Evolutionary conservation across 2,113 vertebrate species (phyloP).

Genomic region (Empidonax alnorum): DNA sequence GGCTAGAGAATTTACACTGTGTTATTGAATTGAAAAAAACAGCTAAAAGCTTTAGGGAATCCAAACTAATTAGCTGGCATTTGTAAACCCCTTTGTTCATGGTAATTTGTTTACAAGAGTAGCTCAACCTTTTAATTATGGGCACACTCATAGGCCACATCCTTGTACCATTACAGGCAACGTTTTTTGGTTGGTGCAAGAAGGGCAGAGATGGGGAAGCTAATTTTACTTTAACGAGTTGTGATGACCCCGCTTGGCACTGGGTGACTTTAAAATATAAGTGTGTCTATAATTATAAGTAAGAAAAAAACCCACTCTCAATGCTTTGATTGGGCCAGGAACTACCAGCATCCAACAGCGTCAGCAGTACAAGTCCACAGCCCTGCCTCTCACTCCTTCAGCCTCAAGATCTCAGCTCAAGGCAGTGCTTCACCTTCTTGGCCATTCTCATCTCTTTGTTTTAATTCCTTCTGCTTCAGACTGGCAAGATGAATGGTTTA

Average conservation of each 20-base stretch:
- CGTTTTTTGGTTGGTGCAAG: constrained; percentile 14
- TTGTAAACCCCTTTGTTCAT: constrained; percentile 86
- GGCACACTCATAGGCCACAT: constrained; percentile 68
- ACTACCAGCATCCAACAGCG: background rate
- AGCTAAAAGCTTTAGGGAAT: constrained; percentile 82
- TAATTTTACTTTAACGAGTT: constrained; percentile 65
- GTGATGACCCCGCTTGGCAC: background rate
- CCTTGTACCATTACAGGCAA: constrained; percentile 35
- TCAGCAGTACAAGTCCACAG: background rate
- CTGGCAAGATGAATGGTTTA: background rate
- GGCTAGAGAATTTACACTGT: constrained; percentile 77
- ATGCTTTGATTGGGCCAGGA: background rate
- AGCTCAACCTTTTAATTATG: constrained; percentile 86
- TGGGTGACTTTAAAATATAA: constrained; percentile 50
- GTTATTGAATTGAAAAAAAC: constrained; percentile 84
- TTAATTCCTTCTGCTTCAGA: background rate
- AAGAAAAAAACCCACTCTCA: background rate
- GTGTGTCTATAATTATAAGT: constrained; percentile 54
- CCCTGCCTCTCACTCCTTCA: background rate
- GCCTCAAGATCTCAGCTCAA: background rate
- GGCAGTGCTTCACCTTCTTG: background rate
- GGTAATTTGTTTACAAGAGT: constrained; percentile 87
- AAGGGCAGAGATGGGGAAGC: constrained; percentile 12
- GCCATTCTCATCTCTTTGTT: background rate
- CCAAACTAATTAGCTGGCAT: constrained; percentile 80